These are phyloP conservation scores for Loriculus beryllinus DNA, from an alignment of 2,797 vertebrate genomes.

Conservation along the genomic window DNA sequence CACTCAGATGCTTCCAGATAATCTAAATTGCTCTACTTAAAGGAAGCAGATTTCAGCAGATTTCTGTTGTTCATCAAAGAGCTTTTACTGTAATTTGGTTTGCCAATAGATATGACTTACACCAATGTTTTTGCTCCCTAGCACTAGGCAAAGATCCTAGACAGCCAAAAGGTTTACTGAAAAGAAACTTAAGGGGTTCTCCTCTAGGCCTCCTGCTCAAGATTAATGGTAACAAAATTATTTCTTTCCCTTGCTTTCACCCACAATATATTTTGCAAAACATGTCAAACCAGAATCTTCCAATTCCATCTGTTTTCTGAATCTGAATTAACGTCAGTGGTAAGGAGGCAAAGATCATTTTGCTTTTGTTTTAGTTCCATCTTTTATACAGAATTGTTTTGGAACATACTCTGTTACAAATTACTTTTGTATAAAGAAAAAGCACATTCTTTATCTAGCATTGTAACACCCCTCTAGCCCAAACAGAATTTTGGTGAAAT, in stretches of 20 bases:
- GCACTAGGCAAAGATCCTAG: background rate
- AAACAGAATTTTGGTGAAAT: conserved; percentile 33
- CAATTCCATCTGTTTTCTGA: background rate
- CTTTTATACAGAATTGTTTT: background rate
- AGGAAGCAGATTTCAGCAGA: background rate
- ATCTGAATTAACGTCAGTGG: background rate
- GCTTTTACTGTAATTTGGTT: background rate
- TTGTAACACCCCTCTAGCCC: background rate
- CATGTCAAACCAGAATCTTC: background rate
- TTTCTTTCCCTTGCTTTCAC: background rate
- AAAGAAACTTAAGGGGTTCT: background rate
- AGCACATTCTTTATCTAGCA: background rate
- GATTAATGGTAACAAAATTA: background rate
- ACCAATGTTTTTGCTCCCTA: background rate
- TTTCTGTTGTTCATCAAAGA: background rate
- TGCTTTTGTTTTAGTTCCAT: background rate
- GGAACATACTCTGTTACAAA: conserved; percentile 2
- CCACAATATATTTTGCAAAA: background rate
- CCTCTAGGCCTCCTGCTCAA: background rate
- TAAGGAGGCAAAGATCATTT: background rate
- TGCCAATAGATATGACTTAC: background rate
- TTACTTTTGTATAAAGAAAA: background rate
- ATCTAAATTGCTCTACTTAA: background rate
- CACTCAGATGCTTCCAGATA: background rate
- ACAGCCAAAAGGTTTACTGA: background rate